Evolutionary conservation across 1,140 invertebrate genomes (phyloP), one percentile per base, ranked within the genome.

Genomic region (Megalopta genalis): DNA sequence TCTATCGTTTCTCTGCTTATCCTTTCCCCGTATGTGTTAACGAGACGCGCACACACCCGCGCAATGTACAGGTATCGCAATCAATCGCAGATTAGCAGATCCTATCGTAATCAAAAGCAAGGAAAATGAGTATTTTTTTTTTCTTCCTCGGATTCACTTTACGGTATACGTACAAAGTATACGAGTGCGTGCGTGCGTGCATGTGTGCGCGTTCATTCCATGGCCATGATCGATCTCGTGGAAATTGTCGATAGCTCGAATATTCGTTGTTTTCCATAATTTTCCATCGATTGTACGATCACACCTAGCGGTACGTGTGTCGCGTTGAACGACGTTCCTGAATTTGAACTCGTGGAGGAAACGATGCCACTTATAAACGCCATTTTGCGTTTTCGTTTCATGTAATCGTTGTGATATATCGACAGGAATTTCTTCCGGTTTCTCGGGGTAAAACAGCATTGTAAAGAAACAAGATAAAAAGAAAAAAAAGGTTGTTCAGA

Each of bases 41-140:
- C 84, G 16, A 52, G 16, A 52, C 49, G 18, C 85, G 78, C 85
- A 81, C 76, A 86, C 84, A 72, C 65, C 75, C 12, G 23, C 39
- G n/a, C 42, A 71, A 77, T 54, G 54, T 63, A 63, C 18, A 57
- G n/a, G n/a, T 9, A 57, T 52, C 54, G 9, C 54, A 57, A 57
- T 7, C 18, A 57, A 0, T 12, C 0, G n/a, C 8, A n/a, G 54
- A n/a, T 21, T 9, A 6, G 6, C 27, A 21, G 9, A 42, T 42
- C 49, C 16, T 37, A n/a, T 49, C 42, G 59, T 49, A 39, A 37
- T 57, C 5, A 42, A 75, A 75, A 63, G 60, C 18, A 63, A 62
- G 23, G n/a, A n/a, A n/a, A 49, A 63, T 18, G 49, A 70, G 68
- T 25, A 59, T 23, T 25, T 32, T n/a, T n/a, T n/a, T 46, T 21